phyloP scores from a whole-genome alignment of 2,797 vertebrate genomes.

The Etheostoma perlongum region DNA sequence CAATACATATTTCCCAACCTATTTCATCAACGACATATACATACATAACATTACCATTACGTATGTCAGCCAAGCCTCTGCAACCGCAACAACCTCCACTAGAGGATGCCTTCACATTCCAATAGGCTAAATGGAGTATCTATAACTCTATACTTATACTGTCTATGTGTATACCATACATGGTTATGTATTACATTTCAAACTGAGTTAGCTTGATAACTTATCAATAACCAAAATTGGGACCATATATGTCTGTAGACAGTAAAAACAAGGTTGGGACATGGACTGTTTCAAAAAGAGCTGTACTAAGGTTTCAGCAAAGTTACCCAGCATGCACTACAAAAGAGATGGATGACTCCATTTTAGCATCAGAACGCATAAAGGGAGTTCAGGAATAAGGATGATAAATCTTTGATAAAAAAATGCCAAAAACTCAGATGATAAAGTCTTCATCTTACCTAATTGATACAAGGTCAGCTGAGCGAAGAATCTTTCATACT shows the following conservation, averaged over 20 bases:
- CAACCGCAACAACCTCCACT: background rate
- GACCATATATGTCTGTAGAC: too few relatives aligned
- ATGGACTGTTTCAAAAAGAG: background rate
- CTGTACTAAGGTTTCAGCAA: background rate
- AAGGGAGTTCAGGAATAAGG: background rate
- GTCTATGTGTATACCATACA: too few relatives aligned
- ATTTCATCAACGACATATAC: conserved; percentile 3
- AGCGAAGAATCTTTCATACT: too few relatives aligned
- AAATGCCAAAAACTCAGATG: background rate
- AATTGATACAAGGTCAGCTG: background rate
- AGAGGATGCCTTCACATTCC: background rate
- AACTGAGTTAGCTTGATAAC: background rate
- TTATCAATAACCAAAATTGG: background rate
- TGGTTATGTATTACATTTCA: background rate
- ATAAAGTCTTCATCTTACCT: background rate
- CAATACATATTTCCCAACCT: conserved; percentile 45
- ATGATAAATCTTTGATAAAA: too few relatives aligned
- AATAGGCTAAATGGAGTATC: too few relatives aligned
- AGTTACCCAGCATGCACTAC: background rate
- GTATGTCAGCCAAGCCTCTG: background rate
- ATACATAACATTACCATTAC: background rate
- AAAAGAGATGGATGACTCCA: background rate
- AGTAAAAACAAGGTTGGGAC: too few relatives aligned
- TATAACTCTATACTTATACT: too few relatives aligned
- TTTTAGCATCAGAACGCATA: background rate